Percentiles rank a stretch among this genome's conserved stretches.
phyloP scores from a whole-genome alignment of 2,888 invertebrate species.

The Nipponacmea schrenckii region DNA sequence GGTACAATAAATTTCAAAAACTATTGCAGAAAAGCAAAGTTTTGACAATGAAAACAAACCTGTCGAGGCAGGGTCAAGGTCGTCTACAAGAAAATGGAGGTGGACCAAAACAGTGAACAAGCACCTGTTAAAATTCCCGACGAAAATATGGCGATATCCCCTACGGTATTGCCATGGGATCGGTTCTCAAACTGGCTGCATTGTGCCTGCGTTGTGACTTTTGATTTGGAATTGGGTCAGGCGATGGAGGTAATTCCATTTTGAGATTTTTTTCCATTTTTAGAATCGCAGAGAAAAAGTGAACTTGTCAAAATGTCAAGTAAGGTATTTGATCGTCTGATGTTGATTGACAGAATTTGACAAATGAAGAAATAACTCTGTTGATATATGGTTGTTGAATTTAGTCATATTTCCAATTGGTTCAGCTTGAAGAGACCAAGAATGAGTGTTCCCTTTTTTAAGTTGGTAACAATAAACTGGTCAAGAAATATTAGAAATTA shows the following conservation, averaged over 20 bases:
- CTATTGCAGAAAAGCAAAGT: neutral
- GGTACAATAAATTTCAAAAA: no score
- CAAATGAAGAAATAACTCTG: no score
- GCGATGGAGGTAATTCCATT: conserved; percentile 83
- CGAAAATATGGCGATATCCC: conserved; percentile 41
- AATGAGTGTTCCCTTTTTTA: no score
- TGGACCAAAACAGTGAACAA: conserved; percentile 11
- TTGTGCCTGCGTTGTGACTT: conserved; percentile 97
- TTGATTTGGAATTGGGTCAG: conserved; percentile 98
- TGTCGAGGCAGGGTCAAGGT: neutral
- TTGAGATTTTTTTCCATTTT: neutral
- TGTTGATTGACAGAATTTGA: no score
- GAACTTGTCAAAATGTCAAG: no score
- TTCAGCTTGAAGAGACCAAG: no score
- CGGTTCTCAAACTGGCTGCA: conserved; percentile 89
- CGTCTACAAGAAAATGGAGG: conserved; percentile 25
- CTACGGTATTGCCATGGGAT: conserved; percentile 69
- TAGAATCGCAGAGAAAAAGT: neutral
- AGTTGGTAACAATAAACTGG: no score
- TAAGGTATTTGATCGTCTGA: no score
- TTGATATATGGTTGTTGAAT: no score
- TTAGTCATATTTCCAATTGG: no score
- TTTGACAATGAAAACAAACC: neutral
- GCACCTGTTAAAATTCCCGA: conserved; percentile 16
- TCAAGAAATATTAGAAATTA: no score